Conservation (phyloP, 1,140 invertebrate genomes). For the Microplitis demolitor region DNA sequence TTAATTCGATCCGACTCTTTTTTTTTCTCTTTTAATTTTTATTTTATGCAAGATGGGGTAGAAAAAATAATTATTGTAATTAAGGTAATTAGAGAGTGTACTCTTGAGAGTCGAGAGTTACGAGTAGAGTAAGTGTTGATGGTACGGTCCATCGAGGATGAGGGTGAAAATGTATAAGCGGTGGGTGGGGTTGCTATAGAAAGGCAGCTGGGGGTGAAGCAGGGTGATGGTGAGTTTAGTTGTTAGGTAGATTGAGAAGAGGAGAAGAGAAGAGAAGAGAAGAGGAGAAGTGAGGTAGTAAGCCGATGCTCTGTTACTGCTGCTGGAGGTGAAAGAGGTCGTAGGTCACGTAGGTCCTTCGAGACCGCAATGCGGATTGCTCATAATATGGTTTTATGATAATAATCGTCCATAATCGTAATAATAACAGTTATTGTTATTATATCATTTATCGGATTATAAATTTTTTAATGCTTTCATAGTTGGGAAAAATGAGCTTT, state of each 20-base stretch:
- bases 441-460: too few species aligned
- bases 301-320: neutral
- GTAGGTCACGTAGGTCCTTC: conserved; percentile 33
- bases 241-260: neutral
- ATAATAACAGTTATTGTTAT: conserved; percentile 20
- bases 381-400: neutral
- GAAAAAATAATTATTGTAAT: conserved; percentile 21
- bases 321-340: conserved; percentile 21
- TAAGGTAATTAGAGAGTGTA: conserved; percentile 23
- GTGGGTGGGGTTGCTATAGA: neutral
- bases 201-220: neutral
- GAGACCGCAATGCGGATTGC: conserved; percentile 35
- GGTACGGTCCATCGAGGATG: conserved; percentile 15
- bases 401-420: conserved; percentile 6
- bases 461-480: too few species aligned
- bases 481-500: too few species aligned
- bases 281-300: neutral
- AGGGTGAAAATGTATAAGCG: neutral
- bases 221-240: too few species aligned
- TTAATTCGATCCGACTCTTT: too few species aligned
- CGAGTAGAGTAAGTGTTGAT: neutral
- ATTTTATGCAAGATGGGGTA: neutral
- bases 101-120: conserved; percentile 12
- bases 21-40: neutral
- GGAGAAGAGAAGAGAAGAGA: neutral